phyloP scores from a whole-genome alignment of 1,140 invertebrate genomes.

The Sycophila sp. region DNA sequence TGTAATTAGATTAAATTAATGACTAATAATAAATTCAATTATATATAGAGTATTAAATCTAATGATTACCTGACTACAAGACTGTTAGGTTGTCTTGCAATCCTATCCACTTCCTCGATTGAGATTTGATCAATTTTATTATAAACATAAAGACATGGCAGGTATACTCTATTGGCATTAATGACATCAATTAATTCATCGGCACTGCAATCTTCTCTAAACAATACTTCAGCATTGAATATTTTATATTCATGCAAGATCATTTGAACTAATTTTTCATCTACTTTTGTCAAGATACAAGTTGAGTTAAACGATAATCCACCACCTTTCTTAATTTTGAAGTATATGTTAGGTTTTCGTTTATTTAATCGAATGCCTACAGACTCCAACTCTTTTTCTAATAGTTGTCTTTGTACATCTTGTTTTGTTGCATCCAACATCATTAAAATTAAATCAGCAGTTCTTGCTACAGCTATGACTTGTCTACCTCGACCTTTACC shows the following conservation, averaged over 20 bases:
- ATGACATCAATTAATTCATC: constrained; percentile 99
- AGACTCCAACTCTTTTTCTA: constrained; percentile 94
- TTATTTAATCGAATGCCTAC: constrained; percentile 97
- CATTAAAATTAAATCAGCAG: constrained; percentile 97
- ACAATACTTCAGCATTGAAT: constrained; percentile 97
- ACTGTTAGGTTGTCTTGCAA: constrained; percentile 89
- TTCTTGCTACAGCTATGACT: constrained; percentile 96
- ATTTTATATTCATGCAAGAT: constrained; percentile 99
- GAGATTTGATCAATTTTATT: constrained; percentile 99
- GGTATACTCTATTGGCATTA: constrained; percentile 94
- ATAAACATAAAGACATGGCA: constrained; percentile 98
- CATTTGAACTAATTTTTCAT: constrained; percentile 98
- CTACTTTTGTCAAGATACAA: constrained; percentile 90
- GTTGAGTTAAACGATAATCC: constrained; percentile 99
- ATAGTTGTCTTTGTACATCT: constrained; percentile 88
- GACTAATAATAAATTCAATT: constrained; percentile 20
- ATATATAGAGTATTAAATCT: neutral
- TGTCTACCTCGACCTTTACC: constrained; percentile 68
- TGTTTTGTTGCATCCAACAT: constrained; percentile 98
- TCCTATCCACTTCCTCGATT: constrained; percentile 96
- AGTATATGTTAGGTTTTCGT: constrained; percentile 96
- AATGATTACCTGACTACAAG: constrained; percentile 90
- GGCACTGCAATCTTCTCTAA: constrained; percentile 93
- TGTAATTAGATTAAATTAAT: constrained; percentile 18
- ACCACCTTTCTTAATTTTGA: constrained; percentile 98